A percentile compares a stretch with the other conserved stretches of the same genome.
phyloP scores from a whole-genome alignment of 2,113 vertebrate genomes.

The Chrysochloris asiatica region DNA sequence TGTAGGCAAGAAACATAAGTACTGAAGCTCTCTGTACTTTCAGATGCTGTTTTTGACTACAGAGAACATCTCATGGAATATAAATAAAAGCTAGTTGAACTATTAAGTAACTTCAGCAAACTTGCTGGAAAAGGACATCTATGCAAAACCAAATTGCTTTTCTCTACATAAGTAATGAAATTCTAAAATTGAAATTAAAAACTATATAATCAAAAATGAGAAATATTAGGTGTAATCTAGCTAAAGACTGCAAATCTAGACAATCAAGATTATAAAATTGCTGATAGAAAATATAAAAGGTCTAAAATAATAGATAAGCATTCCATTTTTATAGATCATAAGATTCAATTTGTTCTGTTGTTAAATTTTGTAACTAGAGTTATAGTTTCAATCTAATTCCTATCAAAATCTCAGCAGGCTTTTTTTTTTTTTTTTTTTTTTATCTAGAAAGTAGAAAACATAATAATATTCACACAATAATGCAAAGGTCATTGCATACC shows the following conservation, averaged over 20 bases:
- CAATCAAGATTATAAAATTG: background rate
- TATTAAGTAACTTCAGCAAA: background rate
- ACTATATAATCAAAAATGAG: background rate
- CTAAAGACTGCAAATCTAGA: background rate
- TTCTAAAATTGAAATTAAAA: background rate
- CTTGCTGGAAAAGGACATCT: background rate
- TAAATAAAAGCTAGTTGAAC: background rate
- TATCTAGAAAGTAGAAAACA: background rate
- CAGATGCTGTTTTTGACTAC: background rate
- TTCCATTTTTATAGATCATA: background rate
- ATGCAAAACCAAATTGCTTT: background rate
- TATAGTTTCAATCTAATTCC: background rate
- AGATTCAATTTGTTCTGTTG: background rate
- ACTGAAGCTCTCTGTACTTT: background rate
- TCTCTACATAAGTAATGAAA: background rate
- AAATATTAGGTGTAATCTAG: background rate
- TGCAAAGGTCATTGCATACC: background rate
- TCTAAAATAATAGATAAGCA: background rate
- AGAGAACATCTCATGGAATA: background rate
- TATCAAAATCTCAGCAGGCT: background rate
- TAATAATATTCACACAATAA: background rate
- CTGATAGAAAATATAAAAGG: background rate
- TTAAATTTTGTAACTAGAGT: background rate
- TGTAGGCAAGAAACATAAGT: background rate
- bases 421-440: background rate